Percentiles rank a stretch among this genome's conserved stretches.
These are phyloP conservation scores for Platygyra sinensis DNA, from an alignment of 64 coral and sea anemone genomes.

Conservation along the genomic window DNA sequence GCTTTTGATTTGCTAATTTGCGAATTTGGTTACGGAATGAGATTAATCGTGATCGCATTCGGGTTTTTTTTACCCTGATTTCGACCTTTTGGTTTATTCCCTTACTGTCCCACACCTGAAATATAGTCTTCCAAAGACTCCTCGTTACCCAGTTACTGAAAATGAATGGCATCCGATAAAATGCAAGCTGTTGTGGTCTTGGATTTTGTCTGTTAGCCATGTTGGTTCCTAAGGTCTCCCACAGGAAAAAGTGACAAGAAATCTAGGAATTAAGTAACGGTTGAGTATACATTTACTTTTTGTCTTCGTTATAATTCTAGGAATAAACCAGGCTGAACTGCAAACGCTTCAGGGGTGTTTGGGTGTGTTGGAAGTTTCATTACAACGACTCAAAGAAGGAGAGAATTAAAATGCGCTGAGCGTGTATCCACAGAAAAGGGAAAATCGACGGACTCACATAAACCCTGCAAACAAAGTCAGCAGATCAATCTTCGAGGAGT, in stretches of 20 bases:
- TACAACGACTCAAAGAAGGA: conserved; percentile 56
- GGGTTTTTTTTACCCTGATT: too few relatives aligned
- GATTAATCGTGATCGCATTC: too few relatives aligned
- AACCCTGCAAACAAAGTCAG: too few relatives aligned
- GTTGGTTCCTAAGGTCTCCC: neutral
- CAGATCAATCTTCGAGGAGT: too few relatives aligned
- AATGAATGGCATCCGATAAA: neutral
- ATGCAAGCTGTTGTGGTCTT: neutral
- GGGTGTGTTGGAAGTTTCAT: conserved; percentile 73
- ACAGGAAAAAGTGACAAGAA: neutral
- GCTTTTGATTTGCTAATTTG: too few relatives aligned
- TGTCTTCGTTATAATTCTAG: conserved; percentile 11
- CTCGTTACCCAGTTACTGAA: too few relatives aligned
- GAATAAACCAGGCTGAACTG: conserved; percentile 41
- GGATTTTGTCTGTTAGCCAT: neutral
- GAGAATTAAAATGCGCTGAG: neutral
- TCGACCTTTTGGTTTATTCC: too few relatives aligned
- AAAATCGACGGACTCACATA: neutral
- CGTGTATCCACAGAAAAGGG: neutral
- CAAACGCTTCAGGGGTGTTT: conserved; percentile 72
- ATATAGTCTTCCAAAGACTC: too few relatives aligned
- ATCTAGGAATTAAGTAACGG: neutral
- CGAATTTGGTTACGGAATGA: too few relatives aligned
- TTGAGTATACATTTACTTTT: neutral
- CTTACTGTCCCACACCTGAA: too few relatives aligned